These are phyloP conservation scores for Scortum barcoo DNA, from an alignment of 2,113 vertebrate genomes.

Conservation along the genomic window DNA sequence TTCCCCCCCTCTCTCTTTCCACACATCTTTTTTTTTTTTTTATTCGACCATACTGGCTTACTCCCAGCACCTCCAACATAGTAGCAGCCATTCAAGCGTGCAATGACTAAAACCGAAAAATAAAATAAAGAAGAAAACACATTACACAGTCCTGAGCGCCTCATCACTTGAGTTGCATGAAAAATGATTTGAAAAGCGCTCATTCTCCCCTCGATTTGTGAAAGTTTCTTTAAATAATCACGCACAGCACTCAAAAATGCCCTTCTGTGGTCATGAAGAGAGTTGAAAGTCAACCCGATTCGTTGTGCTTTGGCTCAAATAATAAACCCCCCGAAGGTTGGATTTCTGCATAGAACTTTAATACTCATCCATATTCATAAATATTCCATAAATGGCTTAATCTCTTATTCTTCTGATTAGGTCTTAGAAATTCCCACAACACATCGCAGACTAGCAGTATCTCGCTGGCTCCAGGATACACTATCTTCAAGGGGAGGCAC, in stretches of 20 bases:
- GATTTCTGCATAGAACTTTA: slow-evolving; percentile 74
- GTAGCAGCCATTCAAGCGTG: slow-evolving; percentile 41
- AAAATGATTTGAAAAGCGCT: slow-evolving; percentile 62
- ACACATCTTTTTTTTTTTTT: slow-evolving; percentile 17
- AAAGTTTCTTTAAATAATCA: slow-evolving; percentile 74
- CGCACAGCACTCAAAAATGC: slow-evolving; percentile 68
- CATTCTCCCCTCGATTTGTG: slow-evolving; percentile 49
- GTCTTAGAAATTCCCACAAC: slow-evolving; percentile 72
- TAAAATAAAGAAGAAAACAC: slow-evolving; percentile 52
- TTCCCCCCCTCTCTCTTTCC: neutral
- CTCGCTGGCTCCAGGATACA: slow-evolving; percentile 66
- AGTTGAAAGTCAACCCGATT: slow-evolving; percentile 79
- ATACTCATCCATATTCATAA: slow-evolving; percentile 84
- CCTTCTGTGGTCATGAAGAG: slow-evolving; percentile 73
- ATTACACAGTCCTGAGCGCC: slow-evolving; percentile 43
- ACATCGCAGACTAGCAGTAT: slow-evolving; percentile 53
- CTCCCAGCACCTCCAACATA: slow-evolving; percentile 40
- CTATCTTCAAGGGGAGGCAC: slow-evolving; percentile 48
- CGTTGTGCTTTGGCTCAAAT: slow-evolving; percentile 70
- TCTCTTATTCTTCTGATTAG: slow-evolving; percentile 79
- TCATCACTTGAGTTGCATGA: slow-evolving; percentile 59
- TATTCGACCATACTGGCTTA: slow-evolving; percentile 21
- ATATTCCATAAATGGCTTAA: slow-evolving; percentile 77
- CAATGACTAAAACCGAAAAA: slow-evolving; percentile 36
- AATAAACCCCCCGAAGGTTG: slow-evolving; percentile 78